phyloP scores from a whole-genome alignment of 2,888 invertebrate species.

The Proisotoma minuta region DNA sequence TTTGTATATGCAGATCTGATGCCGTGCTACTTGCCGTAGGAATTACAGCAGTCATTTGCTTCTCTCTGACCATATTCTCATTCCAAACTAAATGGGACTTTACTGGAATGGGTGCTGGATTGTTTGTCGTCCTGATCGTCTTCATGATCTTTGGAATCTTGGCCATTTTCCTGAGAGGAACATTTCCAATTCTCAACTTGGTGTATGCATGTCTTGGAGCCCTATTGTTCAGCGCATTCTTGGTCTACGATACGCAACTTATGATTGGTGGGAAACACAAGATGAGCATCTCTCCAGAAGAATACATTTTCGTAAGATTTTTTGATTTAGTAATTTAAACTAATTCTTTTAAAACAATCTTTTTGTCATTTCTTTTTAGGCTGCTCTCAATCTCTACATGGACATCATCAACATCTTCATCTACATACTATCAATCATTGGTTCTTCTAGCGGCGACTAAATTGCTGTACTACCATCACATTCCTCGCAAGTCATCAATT shows the following conservation, averaged over 20 bases:
- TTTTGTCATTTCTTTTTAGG: no score
- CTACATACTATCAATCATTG: constrained; percentile 39
- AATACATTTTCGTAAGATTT: constrained; percentile 93
- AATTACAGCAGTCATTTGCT: constrained; percentile 75
- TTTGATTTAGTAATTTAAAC: no score
- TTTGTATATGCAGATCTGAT: constrained; percentile 45
- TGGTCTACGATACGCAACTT: constrained; percentile 85
- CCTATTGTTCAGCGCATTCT: constrained; percentile 78
- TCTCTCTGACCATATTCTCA: constrained; percentile 86
- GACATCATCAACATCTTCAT: constrained; percentile 44
- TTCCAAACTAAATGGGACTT: constrained; percentile 89
- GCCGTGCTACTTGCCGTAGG: constrained; percentile 64
- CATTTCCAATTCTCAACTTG: constrained; percentile 54
- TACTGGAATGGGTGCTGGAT: constrained; percentile 68
- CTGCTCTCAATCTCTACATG: constrained; percentile 64
- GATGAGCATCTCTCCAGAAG: constrained; percentile 83
- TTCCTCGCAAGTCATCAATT: no score
- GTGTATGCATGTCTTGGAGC: constrained; percentile 83
- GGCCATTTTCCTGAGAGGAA: constrained; percentile 57
- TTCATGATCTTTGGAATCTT: constrained; percentile 75
- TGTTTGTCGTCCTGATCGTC: constrained; percentile 71
- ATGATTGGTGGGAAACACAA: constrained; percentile 90
- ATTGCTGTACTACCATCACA: no score
- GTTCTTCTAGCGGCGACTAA: constrained; percentile 18
- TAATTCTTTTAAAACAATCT: no score